Conservation (phyloP, 1,140 invertebrate species). For the Hylaeus volcanicus region DNA sequence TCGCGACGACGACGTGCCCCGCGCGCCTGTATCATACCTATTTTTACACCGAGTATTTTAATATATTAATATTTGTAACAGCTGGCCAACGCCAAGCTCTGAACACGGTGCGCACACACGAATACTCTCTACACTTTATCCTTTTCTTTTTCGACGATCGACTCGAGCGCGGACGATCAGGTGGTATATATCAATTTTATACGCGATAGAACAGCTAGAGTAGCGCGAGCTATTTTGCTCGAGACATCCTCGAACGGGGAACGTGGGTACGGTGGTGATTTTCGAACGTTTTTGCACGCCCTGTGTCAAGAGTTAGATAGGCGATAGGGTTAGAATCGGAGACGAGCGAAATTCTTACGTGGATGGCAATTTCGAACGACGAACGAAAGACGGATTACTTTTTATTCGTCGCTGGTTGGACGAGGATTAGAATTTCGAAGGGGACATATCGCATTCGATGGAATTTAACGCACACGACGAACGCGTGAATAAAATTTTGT, state of each 20-base stretch:
- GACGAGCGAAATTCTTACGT: no score
- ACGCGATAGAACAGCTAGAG: conserved; percentile 40
- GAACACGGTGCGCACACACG: conserved; percentile 38
- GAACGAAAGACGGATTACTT: no score
- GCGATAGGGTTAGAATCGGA: background rate
- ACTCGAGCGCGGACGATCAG: conserved; percentile 51
- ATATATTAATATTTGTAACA: conserved; percentile 65
- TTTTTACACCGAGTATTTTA: conserved; percentile 79
- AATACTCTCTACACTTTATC: conserved; percentile 54
- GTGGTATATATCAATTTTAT: conserved; percentile 30
- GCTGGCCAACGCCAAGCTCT: conserved; percentile 13
- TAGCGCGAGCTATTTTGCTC: conserved; percentile 12
- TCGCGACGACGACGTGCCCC: conserved; percentile 28
- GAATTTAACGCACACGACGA: no score
- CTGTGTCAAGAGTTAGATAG: background rate
- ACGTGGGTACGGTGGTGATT: background rate
- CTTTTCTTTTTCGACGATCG: conserved; percentile 49
- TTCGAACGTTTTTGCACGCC: background rate
- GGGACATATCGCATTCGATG: no score
- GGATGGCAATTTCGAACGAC: no score
- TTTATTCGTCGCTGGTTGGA: no score
- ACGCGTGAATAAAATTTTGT: no score
- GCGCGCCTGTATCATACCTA: conserved; percentile 71
- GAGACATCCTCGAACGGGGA: background rate
- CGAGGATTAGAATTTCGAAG: no score